phyloP scores from a whole-genome alignment of 2,113 vertebrate genomes.

The Bujurquina vittata region DNA sequence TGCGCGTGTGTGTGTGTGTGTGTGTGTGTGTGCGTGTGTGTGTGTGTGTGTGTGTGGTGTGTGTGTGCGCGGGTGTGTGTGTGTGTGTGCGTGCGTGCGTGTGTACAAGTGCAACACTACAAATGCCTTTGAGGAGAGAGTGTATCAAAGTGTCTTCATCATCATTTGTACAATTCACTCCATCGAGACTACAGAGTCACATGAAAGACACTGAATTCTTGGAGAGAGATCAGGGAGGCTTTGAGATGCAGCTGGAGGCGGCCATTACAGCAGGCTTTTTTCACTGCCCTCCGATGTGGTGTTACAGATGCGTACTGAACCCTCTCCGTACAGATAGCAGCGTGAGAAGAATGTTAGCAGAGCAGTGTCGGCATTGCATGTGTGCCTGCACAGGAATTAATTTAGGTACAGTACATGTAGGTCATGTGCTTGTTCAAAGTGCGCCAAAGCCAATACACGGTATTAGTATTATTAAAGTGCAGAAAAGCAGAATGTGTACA shows the following conservation, averaged over 20 bases:
- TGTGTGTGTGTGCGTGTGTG: no score
- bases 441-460: not conserved
- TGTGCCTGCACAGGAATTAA: not conserved
- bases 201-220: not conserved
- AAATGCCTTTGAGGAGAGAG: not conserved
- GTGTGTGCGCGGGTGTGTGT: no score
- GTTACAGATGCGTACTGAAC: not conserved
- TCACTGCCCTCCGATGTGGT: not conserved
- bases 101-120: not conserved
- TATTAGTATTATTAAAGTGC: not conserved
- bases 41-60: no score
- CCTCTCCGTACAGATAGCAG: not conserved
- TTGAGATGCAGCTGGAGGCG: not conserved
- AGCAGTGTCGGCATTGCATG: not conserved
- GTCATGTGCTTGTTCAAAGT: not conserved
- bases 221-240: not conserved
- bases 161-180: not conserved
- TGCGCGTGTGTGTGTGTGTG: no score
- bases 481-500: not conserved
- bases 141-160: not conserved
- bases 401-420: not conserved
- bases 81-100: no score
- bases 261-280: not conserved
- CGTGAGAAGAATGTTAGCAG: not conserved
- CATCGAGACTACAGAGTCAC: not conserved